Evolutionary conservation across 1,140 invertebrate genomes (phyloP).

Genomic region (Sitophilus oryzae): DNA sequence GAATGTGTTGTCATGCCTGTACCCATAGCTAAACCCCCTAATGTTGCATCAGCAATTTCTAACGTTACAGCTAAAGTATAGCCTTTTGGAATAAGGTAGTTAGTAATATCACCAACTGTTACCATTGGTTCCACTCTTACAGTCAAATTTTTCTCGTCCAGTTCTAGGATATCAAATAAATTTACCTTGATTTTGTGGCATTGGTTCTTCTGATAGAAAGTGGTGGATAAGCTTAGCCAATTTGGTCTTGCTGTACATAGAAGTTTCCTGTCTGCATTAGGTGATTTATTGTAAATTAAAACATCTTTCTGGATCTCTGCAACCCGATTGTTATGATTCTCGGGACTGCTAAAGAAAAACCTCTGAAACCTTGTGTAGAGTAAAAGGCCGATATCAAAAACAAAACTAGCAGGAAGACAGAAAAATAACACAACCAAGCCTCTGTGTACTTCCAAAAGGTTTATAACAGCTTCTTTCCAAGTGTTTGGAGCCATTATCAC

Average conservation of each 20-base stretch:
- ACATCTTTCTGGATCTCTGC: conserved; percentile 54
- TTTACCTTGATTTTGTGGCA: conserved; percentile 57
- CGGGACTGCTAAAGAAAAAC: conserved; percentile 44
- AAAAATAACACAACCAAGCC: conserved; percentile 59
- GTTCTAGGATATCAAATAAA: conserved; percentile 50
- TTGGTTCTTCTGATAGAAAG: conserved; percentile 58
- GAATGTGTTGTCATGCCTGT: conserved; percentile 52
- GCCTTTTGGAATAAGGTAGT: conserved; percentile 47
- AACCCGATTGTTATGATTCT: conserved; percentile 53
- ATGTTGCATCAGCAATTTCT: conserved; percentile 48
- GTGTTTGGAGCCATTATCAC: conserved; percentile 6
- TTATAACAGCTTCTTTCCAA: conserved; percentile 39
- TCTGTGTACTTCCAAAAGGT: conserved; percentile 58
- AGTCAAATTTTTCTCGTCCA: conserved; percentile 47
- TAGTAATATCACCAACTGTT: conserved; percentile 50
- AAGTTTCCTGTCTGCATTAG: conserved; percentile 47
- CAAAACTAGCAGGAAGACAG: conserved; percentile 59
- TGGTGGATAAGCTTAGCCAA: conserved; percentile 62
- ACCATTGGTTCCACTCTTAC: conserved; percentile 48
- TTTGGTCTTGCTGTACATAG: conserved; percentile 62
- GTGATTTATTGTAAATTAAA: conserved; percentile 53
- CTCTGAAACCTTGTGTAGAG: conserved; percentile 46
- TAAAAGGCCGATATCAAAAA: conserved; percentile 53
- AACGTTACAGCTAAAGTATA: conserved; percentile 53
- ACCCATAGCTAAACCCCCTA: conserved; percentile 53